These are phyloP conservation scores for Drosophila rufa DNA, from an alignment of 1,140 invertebrate genomes.

Conservation along the genomic window DNA sequence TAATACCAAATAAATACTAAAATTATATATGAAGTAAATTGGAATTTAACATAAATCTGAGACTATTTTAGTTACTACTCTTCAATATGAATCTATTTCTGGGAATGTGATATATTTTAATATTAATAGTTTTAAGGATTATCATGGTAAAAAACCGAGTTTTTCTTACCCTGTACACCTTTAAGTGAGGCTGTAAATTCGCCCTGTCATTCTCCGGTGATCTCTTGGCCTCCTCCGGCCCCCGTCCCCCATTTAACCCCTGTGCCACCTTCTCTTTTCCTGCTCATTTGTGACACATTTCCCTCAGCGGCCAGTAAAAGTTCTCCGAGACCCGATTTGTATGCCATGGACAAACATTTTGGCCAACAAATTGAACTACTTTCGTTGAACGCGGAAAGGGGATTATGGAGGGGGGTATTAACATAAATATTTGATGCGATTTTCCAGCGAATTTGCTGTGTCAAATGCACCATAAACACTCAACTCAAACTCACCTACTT, in stretches of 20 bases:
- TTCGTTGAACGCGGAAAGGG: slow-evolving; percentile 43
- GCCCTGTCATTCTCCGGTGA: slow-evolving; percentile 64
- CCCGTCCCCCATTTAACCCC: not conserved
- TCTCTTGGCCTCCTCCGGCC: slow-evolving; percentile 46
- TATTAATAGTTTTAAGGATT: not conserved
- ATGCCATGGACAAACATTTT: slow-evolving; percentile 72
- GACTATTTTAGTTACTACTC: too few relatives aligned
- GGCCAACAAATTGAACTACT: slow-evolving; percentile 72
- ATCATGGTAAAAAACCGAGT: not conserved
- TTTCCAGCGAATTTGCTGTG: slow-evolving; percentile 49
- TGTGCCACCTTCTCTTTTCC: slow-evolving; percentile 13
- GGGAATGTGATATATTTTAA: too few relatives aligned
- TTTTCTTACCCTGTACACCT: slow-evolving; percentile 4
- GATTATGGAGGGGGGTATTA: slow-evolving; percentile 33
- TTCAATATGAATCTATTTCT: too few relatives aligned
- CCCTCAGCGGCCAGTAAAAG: slow-evolving; percentile 57
- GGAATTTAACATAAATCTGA: too few relatives aligned
- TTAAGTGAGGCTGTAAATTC: slow-evolving; percentile 43
- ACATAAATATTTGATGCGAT: slow-evolving; percentile 73
- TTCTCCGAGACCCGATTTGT: slow-evolving; percentile 65
- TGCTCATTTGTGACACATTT: slow-evolving; percentile 71
- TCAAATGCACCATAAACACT: slow-evolving; percentile 74
- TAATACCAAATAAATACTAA: too few relatives aligned
- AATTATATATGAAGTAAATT: too few relatives aligned
- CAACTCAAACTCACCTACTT: slow-evolving; percentile 55